Evolutionary conservation across 2,797 vertebrate genomes (phyloP), one percentile per base, ranked within the genome.

Genomic region (Sebastes itinus): DNA sequence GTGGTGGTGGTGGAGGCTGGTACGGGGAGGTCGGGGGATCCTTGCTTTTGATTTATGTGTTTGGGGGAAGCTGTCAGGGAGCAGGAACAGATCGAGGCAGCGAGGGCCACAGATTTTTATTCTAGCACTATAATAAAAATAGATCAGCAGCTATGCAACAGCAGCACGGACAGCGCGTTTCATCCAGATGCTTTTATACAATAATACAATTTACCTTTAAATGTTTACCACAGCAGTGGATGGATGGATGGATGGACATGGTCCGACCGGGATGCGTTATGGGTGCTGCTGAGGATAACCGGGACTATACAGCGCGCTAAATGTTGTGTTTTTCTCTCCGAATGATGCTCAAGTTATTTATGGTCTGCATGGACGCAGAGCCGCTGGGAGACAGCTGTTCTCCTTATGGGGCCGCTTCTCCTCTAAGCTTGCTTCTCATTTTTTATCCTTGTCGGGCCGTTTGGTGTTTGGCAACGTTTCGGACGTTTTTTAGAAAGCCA

Each of bases 11-110:
- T 79, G 83, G 6, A 71, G 83, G 76, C 88, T 89, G 77, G 81
- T 86, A 87, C 79, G 89, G 91, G 82, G 92, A 94, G 96, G 95
- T 96, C 94, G 94, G 86, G 85, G 93, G 92, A 93, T 95, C 91
- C 93, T 90, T 86, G 91, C 78, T 84, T 91, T 92, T 95, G 96
- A 96, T 97, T 96, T 96, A 96, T 97, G 95, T 95, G 93, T 94
- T 92, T 94, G 91, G 92, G 92, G 87, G 91, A 93, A 94, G 94
- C 93, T 96, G 95, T 95, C 95, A 96, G 90, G 90, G 84, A 94
- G 94, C 90, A 58, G 93, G 73, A 87, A 82, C 80, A 83, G 20
- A 46, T 46, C 16, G 92, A 81, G 91, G 91, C 93, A 88, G 89
- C 85, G 92, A 84, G 90, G 83, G 82, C 89, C 87, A 91, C 93